These are phyloP conservation scores for Eumaeus atala DNA, from an alignment of 1,140 invertebrate species.

Conservation along the genomic window DNA sequence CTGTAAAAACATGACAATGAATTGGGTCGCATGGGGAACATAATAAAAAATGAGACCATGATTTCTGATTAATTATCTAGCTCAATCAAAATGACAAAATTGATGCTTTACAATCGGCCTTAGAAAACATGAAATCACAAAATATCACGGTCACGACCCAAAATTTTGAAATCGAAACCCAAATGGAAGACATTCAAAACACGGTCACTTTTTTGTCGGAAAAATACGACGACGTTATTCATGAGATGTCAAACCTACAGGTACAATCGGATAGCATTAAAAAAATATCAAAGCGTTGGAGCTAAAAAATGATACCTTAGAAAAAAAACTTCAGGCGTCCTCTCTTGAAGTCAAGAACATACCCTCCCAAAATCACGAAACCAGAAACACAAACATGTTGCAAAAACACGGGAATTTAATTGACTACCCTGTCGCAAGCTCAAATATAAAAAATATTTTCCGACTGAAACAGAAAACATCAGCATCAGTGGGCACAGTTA, in stretches of 20 bases:
- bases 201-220: background rate
- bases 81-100: too few relatives aligned
- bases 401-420: background rate
- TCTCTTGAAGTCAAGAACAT: background rate
- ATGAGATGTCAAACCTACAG: too few relatives aligned
- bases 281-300: background rate
- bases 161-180: background rate
- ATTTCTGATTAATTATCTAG: too few relatives aligned
- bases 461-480: background rate
- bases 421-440: background rate
- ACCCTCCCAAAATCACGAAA: background rate
- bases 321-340: background rate
- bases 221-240: constrained; percentile 7
- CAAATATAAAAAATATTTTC: constrained; percentile 1
- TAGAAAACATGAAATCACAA: too few relatives aligned
- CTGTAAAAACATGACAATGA: too few relatives aligned
- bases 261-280: background rate
- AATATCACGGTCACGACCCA: too few relatives aligned
- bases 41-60: too few relatives aligned
- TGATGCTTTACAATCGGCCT: too few relatives aligned
- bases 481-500: constrained; percentile 3
- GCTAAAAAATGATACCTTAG: constrained; percentile 2
- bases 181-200: background rate
- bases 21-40: too few relatives aligned
- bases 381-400: background rate